phyloP scores from a whole-genome alignment of 2,888 invertebrate species.

The Drosophila cyrtoloma region DNA sequence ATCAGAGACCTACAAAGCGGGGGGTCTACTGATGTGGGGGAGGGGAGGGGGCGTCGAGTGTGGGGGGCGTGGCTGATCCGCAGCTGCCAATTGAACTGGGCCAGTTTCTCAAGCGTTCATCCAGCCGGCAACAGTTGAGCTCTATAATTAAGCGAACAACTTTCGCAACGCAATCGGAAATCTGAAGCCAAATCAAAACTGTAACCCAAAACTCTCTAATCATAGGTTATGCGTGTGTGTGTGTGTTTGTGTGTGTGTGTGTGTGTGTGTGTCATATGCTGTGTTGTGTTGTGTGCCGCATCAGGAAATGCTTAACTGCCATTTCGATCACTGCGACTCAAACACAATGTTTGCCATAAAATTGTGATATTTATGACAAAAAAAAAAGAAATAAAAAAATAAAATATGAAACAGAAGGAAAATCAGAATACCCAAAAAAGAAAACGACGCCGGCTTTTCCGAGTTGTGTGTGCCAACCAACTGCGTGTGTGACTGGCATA shows the following conservation, averaged over 20 bases:
- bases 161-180: conserved; percentile 14
- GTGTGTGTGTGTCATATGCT: not conserved
- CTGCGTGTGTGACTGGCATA: conserved; percentile 67
- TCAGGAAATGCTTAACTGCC: conserved; percentile 42
- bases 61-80: conserved; percentile 46
- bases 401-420: conserved; percentile 25
- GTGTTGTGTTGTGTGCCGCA: not conserved
- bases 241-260: not conserved
- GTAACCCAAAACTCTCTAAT: conserved; percentile 43
- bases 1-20: not conserved
- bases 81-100: conserved; percentile 48
- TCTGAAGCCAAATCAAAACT: conserved; percentile 9
- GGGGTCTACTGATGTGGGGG: not conserved
- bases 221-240: conserved; percentile 18
- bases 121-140: conserved; percentile 55
- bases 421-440: conserved; percentile 12
- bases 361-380: conserved; percentile 56
- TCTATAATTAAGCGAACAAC: conserved; percentile 64
- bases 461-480: conserved; percentile 8
- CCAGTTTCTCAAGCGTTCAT: conserved; percentile 3
- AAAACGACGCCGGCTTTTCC: conserved; percentile 12
- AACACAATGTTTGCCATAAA: conserved; percentile 42
- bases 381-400: conserved; percentile 11
- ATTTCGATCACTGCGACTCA: conserved; percentile 39
- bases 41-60: not conserved